A percentile compares a stretch with the other conserved stretches of the same genome.
Conservation (phyloP, 2,888 invertebrate species). For the Oscheius sp. region DNA sequence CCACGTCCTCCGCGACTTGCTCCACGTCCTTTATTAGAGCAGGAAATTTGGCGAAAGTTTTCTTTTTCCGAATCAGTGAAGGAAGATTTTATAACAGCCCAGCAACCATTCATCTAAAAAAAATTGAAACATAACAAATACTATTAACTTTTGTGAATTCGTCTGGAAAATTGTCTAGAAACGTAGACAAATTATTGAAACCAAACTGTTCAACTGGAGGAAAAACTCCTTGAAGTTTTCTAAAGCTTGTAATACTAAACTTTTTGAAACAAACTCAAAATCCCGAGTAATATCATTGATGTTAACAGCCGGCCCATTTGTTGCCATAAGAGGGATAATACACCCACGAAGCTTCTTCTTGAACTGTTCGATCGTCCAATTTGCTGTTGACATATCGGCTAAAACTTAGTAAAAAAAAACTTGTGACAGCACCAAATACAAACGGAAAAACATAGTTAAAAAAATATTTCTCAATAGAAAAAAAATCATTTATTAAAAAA, state of each 20-base stretch:
- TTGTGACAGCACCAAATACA: background rate
- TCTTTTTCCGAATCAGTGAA: background rate
- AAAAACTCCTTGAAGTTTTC: background rate
- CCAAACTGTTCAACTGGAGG: background rate
- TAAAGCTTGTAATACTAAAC: background rate
- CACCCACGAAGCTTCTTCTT: background rate
- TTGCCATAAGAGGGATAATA: background rate
- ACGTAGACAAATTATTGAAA: background rate
- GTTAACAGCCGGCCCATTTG: background rate
- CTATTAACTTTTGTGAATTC: background rate
- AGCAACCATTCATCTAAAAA: background rate
- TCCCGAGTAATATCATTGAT: background rate
- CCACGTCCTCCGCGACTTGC: background rate
- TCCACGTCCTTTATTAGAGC: background rate
- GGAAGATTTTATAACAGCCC: background rate
- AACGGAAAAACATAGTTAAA: background rate
- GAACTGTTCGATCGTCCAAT: background rate
- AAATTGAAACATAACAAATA: background rate
- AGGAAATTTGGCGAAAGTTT: background rate
- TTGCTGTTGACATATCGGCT: background rate
- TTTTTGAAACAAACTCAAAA: background rate
- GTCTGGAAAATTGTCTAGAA: background rate
- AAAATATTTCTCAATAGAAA: background rate
- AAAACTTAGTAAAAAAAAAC: background rate
- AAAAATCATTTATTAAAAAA: background rate